phyloP scores from a whole-genome alignment of 2,888 invertebrate species.

The Drosophila ustulata region DNA sequence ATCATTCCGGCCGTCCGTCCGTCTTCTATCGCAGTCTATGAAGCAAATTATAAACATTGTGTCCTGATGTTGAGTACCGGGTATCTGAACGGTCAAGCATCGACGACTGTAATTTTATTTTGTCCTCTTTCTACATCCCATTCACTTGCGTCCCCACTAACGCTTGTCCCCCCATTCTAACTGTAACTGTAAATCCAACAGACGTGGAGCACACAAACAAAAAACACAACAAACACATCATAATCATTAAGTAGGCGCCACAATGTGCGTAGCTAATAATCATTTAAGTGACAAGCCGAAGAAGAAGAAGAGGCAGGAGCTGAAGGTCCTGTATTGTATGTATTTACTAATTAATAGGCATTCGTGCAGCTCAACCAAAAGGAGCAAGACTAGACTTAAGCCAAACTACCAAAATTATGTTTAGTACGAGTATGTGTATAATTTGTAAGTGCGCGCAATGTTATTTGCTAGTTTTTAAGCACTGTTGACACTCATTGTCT shows the following conservation, averaged over 20 bases:
- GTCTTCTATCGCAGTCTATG: too few species aligned
- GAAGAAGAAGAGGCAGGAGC: constrained; percentile 1
- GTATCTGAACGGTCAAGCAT: neutral
- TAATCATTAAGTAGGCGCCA: constrained; percentile 51
- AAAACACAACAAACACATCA: constrained; percentile 47
- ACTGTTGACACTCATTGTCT: constrained; percentile 34
- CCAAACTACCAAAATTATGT: constrained; percentile 74
- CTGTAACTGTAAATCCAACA: neutral
- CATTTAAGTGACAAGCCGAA: constrained; percentile 40
- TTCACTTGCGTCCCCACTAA: constrained; percentile 1
- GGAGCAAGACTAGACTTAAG: constrained; percentile 68
- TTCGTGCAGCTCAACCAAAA: constrained; percentile 37
- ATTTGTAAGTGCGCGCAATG: constrained; percentile 60
- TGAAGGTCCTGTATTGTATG: constrained; percentile 20
- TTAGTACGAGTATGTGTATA: constrained; percentile 59
- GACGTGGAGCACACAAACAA: constrained; percentile 14
- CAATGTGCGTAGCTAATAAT: constrained; percentile 39
- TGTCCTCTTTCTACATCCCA: neutral
- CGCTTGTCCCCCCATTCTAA: neutral
- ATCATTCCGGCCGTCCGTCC: neutral
- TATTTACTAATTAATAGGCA: constrained; percentile 73
- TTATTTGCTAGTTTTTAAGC: constrained; percentile 53
- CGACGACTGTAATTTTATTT: neutral
- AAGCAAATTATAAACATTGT: neutral
- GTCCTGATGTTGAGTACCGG: neutral